Evolutionary conservation across 2,113 vertebrate species (phyloP), one percentile per base, ranked within the genome.

Genomic region (Sisor rabdophorus): DNA sequence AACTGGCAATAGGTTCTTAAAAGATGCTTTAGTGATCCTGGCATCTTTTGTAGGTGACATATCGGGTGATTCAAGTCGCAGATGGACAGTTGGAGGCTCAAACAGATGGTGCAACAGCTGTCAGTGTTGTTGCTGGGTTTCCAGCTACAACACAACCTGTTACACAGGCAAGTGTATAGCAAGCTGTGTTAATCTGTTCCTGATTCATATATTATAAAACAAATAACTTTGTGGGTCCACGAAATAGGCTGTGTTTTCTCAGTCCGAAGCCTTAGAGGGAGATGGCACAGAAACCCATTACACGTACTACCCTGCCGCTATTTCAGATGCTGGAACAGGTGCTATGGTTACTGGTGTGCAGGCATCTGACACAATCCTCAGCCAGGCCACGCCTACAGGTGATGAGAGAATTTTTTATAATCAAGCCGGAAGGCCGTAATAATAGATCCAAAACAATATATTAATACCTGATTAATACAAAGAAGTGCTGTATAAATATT

Each of bases 41-140:
- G 11, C 13, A 6, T 52, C 30, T 48, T 53, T 54, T 53, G 6
- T 80, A 97, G 95, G 94, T 97, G 87, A 96, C 95, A 84, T 97
- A 96, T 84, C 88, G 95, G 71, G 95, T 96, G 85, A 97, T 97
- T 86, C 95, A 96, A 81, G 95, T 98, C 72, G 93, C 94, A 0
- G 95, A 98, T 65, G 93, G 95, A 22, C 95, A 96, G 90, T 79
- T 96, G 88, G 95, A 98, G 59, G 92, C 91, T 44, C 95, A 96
- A 89, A 89, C 93, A 0, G 95, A 96, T 22, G 94, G 93, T 54
- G 86, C 90, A 11, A 90, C 93, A 0, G 95, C 95, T 26, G 95
- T 98, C 86, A 96, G 95, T 74, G 84, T 93, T 55, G 91, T 92
- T 36, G 61, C 92, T 7, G 95, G 95, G 4, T 98, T 96, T 74